Base-by-base conservation (phyloP, 2,888 invertebrate species). In the Tachina fera region DNA sequence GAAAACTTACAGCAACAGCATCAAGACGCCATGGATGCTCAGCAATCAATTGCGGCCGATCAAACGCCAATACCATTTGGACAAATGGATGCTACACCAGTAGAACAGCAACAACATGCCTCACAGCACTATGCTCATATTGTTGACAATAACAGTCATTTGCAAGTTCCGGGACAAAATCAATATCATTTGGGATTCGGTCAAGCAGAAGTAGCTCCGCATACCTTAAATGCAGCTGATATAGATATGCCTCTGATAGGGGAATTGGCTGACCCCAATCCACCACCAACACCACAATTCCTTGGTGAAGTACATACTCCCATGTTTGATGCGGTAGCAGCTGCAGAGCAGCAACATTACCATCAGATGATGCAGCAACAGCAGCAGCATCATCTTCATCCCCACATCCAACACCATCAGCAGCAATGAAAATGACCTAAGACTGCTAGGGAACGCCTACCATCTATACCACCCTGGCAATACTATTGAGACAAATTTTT, bases 251-350 rank as follows among this genome's bases (percentile, higher is more conserved):
- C 91, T 1, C 77, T 91, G 2, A 91, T 91, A 79, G 91, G 91
- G 0, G 91, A 91, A 61, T 75, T 91, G 51, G 84, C 91, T 43
- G 91, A 91, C 71, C 91, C 91, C 0, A 91, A 91, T 88, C 90
- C 91, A 9, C 91, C 91, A 10, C 89, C 90, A 60, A 91, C 91
- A 5, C 91, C 91, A 6, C 91, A 91, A 78, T 91, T 91, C 84
- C 85, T 91, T 3, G 91, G 91, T 8, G 91, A 91, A 71, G 91
- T 91, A 3, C 91, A 91, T 75, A 91, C 91, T 1, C 91, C 91
- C 41, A 91, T 91, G 91, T 91, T 91, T 75, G 91, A 91, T 88
- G 91, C 91, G 0, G 91, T 90, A 47, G 91, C 91, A 45, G 91
- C 90, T 58, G 91, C 91, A 70, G 91, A 91, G 87, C 91, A 91